Evolutionary conservation across 2,113 vertebrate genomes (phyloP), one percentile per base, ranked within the genome.

Genomic region (Phaetusa simplex): DNA sequence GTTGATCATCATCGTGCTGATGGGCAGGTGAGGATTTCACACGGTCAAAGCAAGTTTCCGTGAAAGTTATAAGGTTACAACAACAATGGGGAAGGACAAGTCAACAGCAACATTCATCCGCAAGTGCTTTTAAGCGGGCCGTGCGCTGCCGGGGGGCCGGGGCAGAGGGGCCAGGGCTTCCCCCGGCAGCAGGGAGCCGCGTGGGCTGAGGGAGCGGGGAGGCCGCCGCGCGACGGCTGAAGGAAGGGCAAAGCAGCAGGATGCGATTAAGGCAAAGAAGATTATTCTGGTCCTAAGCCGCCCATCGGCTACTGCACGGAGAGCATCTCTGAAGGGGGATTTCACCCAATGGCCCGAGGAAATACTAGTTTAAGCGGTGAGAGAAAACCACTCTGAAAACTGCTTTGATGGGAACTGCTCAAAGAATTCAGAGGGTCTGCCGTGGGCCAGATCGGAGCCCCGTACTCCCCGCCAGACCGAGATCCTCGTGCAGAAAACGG

Each of bases 261-360:
- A 73, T 40, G 55, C 91, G 93, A 85, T 93, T 79, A 90, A 66
- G 40, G 70, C 85, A 74, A 88, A 93, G 92, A 69, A 69, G 91
- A 93, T 92, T 71, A 90, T 59, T 72, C 64, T 58, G 64, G 67
- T 90, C 74, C 85, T 87, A 84, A 87, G 1, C 23, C 72, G 81
- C 58, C 89, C 83, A 58, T 29, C 0, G 0, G 83, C 89, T 72
- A 43, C 69, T 26, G 65, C 84, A 43, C 2, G 0, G 23, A 50
- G 56, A 84, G 59, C 73, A 55, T 43, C 67, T 65, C 45, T 12
- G 16, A 58, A 9, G 2, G 1, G 50, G 58, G 58, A 52, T 65
- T 81, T 88, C 59, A 62, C 55, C 40, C 64, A 9, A 12, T 14
- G 52, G 82, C 88, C 70, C 67, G 40, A 59, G 78, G 79, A 92